These are phyloP conservation scores for Hirundichthys speculiger DNA, from an alignment of 2,113 vertebrate species.

Conservation along the genomic window DNA sequence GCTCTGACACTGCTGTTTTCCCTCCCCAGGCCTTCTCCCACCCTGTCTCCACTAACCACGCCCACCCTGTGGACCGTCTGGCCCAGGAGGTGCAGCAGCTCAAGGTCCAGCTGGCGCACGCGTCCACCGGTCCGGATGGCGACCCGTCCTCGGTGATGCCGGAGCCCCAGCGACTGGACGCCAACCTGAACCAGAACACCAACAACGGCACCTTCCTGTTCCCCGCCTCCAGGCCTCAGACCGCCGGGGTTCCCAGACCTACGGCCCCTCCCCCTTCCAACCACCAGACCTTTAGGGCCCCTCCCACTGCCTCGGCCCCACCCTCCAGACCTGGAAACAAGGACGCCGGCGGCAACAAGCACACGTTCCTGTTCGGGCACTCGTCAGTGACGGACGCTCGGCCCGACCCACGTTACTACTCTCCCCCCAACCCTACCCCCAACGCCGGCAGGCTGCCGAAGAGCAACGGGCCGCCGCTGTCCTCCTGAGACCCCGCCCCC, in stretches of 20 bases:
- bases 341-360: conserved; percentile 64
- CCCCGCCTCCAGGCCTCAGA: conserved; percentile 56
- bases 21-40: conserved; percentile 78
- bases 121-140: conserved; percentile 14
- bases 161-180: conserved; percentile 54
- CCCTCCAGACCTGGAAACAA: conserved; percentile 27
- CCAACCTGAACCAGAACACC: conserved; percentile 82
- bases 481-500: conserved; percentile 51
- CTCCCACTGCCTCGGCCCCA: neutral
- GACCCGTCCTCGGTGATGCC: conserved; percentile 21
- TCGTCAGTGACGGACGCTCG: conserved; percentile 52
- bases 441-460: conserved; percentile 70
- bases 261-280: conserved; percentile 47
- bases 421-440: conserved; percentile 50
- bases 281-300: conserved; percentile 51
- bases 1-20: neutral
- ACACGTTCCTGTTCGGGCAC: conserved; percentile 82
- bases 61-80: conserved; percentile 80
- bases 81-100: conserved; percentile 80
- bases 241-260: neutral
- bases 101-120: conserved; percentile 66
- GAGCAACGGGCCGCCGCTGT: conserved; percentile 55
- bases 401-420: conserved; percentile 51
- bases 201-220: conserved; percentile 83
- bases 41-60: conserved; percentile 71